Evolutionary conservation across 2,888 invertebrate species (phyloP), one percentile per base, ranked within the genome.

Genomic region (Acronicta aceris): DNA sequence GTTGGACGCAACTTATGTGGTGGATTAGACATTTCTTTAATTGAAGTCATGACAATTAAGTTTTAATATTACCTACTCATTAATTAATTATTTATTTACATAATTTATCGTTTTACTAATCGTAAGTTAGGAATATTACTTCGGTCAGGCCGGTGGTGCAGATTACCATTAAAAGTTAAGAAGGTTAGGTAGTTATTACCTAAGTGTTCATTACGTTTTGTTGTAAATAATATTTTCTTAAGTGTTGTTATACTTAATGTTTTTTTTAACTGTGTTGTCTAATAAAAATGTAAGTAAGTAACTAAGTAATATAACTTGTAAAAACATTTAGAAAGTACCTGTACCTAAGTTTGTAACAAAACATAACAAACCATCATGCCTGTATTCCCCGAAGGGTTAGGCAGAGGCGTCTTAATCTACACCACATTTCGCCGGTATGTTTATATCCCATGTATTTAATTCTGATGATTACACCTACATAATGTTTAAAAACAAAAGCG

Each of bases 131-230:
- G 21, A 21, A 21, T 21, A 62, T 66, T 54, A 64, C 58, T 67
- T 74, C 65, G 56, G 79, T 85, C 81, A 92, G 94, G 94, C 94
- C 94, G 94, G 94, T 94, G 94, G 94, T 94, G 94, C 94, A 94
- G 94, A 94, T 94, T 94, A 94, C 94, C 94, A 94, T 83, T 93
- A 92, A 84, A 81, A 78, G 70, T 76, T 89, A 90, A 89, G 87
- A 80, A 71, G n/a, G n/a, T n/a, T n/a, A n/a, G n/a, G n/a, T n/a
- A 85, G 80, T 79, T 79, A 84, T 88, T 92, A 86, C 90, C 89
- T 86, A 84, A 89, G 92, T 92, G 91, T 92, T 93, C 89, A 92
- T 81, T 86, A 57, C 53, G 50, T 76, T 33, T 33, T 74, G 57
- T 57, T 71, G 63, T 77, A 78, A 4, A 69, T 68, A 67, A 36